These are phyloP conservation scores for Sebastes dallii DNA, from an alignment of 2,797 vertebrate genomes.

Conservation along the genomic window DNA sequence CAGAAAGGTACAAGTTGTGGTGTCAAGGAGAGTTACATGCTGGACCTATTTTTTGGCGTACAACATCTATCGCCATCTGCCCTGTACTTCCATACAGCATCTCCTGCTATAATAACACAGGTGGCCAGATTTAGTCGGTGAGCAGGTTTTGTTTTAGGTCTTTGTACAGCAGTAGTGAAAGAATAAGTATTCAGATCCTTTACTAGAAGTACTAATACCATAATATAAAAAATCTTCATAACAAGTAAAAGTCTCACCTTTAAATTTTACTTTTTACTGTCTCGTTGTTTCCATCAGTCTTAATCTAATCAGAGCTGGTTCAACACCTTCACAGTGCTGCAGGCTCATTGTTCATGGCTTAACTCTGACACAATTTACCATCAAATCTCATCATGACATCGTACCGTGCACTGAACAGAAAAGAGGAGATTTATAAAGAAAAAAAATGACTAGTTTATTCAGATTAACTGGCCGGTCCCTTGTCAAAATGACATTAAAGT, in stretches of 20 bases:
- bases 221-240: no score
- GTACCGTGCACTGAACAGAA: neutral
- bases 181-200: no score
- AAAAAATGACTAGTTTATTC: constrained; percentile 3
- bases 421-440: neutral
- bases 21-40: neutral
- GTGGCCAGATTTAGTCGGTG: neutral
- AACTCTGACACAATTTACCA: neutral
- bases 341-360: neutral
- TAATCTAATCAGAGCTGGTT: neutral
- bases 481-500: neutral
- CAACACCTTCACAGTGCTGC: neutral
- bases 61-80: neutral
- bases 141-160: neutral
- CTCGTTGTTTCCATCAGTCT: neutral
- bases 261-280: no score
- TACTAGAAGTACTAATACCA: no score
- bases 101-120: no score
- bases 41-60: neutral
- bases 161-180: neutral
- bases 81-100: neutral
- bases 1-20: neutral
- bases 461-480: neutral
- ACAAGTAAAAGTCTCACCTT: no score
- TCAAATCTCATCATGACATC: constrained; percentile 1